Evolutionary conservation across 2,113 vertebrate genomes (phyloP).

Genomic region (Bufo bufo): DNA sequence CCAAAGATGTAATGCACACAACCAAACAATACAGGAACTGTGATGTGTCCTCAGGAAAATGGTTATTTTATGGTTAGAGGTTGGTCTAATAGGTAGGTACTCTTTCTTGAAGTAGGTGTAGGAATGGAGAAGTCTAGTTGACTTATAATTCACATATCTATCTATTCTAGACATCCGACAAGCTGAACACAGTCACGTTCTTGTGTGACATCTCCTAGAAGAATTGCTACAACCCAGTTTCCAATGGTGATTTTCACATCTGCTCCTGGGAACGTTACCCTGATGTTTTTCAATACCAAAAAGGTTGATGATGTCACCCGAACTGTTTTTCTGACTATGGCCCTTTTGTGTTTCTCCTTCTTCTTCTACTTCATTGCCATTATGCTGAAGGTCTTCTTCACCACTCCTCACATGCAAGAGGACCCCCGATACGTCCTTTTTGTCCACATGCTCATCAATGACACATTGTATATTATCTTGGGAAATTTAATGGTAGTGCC

Average conservation of each 20-base stretch:
- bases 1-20: too few species aligned
- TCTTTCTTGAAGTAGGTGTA: too few species aligned
- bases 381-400: not conserved
- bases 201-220: not conserved
- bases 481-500: not conserved
- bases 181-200: too few species aligned
- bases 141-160: not conserved
- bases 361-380: not conserved
- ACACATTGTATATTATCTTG: not conserved
- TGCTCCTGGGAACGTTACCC: not conserved
- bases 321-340: not conserved
- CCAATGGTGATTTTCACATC: not conserved
- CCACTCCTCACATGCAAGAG: not conserved
- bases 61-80: too few species aligned
- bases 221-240: not conserved
- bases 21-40: too few species aligned
- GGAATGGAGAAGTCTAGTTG: not conserved
- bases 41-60: too few species aligned
- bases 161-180: not conserved
- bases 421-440: not conserved
- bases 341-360: not conserved
- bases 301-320: not conserved
- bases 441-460: slow-evolving; percentile 6
- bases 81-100: too few species aligned
- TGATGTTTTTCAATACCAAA: not conserved